Conservation (phyloP, 2,888 invertebrate species). For the Subacronicta megacephala region DNA sequence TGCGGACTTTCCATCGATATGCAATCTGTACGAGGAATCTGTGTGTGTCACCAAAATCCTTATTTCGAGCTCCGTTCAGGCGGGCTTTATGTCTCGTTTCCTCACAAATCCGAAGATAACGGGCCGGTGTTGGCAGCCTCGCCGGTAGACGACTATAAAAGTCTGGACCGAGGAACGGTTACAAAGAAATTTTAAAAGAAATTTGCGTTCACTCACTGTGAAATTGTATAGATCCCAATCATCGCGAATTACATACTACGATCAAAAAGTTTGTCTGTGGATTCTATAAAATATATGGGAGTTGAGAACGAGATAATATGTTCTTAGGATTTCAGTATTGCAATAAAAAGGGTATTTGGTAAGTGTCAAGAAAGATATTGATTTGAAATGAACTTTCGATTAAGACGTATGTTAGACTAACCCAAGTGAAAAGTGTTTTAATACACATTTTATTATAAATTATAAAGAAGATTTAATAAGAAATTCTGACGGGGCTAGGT, state of each 20-base stretch:
- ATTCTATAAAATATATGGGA: conserved; percentile 53
- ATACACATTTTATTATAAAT: too few species aligned
- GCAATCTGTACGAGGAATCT: conserved; percentile 67
- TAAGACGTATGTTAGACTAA: conserved; percentile 5
- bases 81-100: conserved; percentile 76
- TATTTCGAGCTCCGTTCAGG: conserved; percentile 69
- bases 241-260: conserved; percentile 56
- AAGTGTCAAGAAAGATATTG: conserved; percentile 8
- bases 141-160: conserved; percentile 62
- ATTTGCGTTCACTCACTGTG: conserved; percentile 69
- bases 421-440: too few species aligned
- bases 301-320: conserved; percentile 39
- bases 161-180: conserved; percentile 64
- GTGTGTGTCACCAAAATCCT: conserved; percentile 68
- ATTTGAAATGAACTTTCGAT: conserved; percentile 22
- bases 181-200: conserved; percentile 62
- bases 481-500: too few species aligned
- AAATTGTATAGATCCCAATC: conserved; percentile 70
- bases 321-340: conserved; percentile 17
- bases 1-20: conserved; percentile 60
- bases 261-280: conserved; percentile 58
- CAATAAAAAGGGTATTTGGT: conserved; percentile 22
- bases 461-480: too few species aligned
- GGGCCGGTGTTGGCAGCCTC: conserved; percentile 60
- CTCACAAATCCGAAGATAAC: conserved; percentile 78